Conservation (phyloP, 1,140 invertebrate species). For the Cotesia glomerata region DNA sequence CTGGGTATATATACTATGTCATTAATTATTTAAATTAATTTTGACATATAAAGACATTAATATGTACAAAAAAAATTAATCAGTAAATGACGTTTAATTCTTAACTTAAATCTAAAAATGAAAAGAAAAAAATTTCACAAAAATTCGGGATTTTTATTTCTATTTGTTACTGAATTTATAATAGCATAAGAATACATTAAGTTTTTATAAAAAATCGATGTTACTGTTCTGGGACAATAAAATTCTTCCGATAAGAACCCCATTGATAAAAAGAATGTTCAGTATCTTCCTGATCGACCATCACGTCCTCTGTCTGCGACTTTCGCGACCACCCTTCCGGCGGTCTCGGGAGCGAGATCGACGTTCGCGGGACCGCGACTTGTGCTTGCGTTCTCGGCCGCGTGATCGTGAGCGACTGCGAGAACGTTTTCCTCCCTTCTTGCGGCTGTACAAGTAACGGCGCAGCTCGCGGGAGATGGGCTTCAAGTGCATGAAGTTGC, state of each 20-base stretch:
- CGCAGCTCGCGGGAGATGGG: conserved; percentile 93
- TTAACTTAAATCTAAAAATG: too few relatives aligned
- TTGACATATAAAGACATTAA: too few relatives aligned
- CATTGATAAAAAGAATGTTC: not conserved
- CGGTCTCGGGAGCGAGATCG: conserved; percentile 55
- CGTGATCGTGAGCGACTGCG: conserved; percentile 53
- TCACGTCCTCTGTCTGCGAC: conserved; percentile 57
- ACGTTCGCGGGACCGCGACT: conserved; percentile 60
- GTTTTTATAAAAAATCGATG: too few relatives aligned
- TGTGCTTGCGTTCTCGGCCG: conserved; percentile 53
- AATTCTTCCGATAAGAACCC: not conserved
- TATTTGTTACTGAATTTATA: too few relatives aligned
- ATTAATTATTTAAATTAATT: too few relatives aligned
- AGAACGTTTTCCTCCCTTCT: conserved; percentile 61
- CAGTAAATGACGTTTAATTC: too few relatives aligned
- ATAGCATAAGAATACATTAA: too few relatives aligned
- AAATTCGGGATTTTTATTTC: too few relatives aligned
- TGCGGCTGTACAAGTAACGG: conserved; percentile 68
- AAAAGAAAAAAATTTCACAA: too few relatives aligned
- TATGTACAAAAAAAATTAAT: too few relatives aligned
- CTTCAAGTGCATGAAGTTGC: conserved; percentile 99
- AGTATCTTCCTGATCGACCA: conserved; percentile 62
- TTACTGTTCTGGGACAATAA: too few relatives aligned
- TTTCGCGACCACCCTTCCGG: conserved; percentile 35
- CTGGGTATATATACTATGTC: too few relatives aligned